These are phyloP conservation scores for Crossaster papposus DNA, from an alignment of 53 echinoderm and acorn worm species.

Conservation along the genomic window DNA sequence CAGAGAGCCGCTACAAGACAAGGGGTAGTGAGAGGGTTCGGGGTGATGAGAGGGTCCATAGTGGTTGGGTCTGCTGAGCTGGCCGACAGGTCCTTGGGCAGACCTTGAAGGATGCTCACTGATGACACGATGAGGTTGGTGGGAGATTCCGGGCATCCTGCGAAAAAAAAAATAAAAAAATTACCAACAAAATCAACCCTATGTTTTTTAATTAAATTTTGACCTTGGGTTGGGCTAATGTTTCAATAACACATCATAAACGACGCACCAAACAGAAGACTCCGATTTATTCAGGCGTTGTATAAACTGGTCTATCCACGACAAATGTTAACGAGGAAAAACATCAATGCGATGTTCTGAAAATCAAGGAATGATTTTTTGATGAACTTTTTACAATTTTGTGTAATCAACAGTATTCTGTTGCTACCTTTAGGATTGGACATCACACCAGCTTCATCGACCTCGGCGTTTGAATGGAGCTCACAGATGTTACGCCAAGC, in stretches of 20 bases:
- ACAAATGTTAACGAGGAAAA: too few species aligned
- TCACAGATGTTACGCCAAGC: constrained; percentile 64
- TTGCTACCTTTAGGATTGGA: constrained; percentile 29
- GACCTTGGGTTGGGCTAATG: too few species aligned
- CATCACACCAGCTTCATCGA: constrained; percentile 2
- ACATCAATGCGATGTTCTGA: too few species aligned
- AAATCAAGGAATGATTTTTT: too few species aligned
- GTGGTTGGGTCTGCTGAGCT: constrained; percentile 25
- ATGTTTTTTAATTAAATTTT: too few species aligned
- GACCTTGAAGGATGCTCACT: constrained; percentile 66
- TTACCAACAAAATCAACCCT: not conserved
- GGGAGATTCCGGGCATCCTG: constrained; percentile 41
- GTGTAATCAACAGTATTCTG: not conserved
- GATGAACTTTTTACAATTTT: not conserved
- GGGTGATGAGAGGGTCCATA: constrained; percentile 7
- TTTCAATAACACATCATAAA: too few species aligned
- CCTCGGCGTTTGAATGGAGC: not conserved
- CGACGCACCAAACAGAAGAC: too few species aligned
- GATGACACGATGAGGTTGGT: constrained; percentile 71
- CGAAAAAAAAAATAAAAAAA: not conserved
- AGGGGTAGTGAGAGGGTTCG: constrained; percentile 52
- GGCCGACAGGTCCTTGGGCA: constrained; percentile 38
- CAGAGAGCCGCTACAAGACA: constrained; percentile 72
- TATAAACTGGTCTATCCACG: too few species aligned
- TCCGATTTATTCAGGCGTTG: too few species aligned